phyloP scores from a whole-genome alignment of 2,888 invertebrate species.

The Lamproptera curius region DNA sequence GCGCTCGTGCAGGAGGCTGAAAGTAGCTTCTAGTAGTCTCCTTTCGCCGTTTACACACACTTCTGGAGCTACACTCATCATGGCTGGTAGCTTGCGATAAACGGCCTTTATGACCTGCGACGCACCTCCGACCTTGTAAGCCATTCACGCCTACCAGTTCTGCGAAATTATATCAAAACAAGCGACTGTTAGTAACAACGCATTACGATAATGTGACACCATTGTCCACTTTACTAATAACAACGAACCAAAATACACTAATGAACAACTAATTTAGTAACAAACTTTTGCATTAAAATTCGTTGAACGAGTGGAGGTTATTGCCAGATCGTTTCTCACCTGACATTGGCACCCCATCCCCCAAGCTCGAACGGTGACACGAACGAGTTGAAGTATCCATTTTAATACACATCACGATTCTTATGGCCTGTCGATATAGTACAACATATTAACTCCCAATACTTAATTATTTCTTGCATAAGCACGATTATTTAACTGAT shows the following conservation, averaged over 20 bases:
- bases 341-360: constrained; percentile 48
- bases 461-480: no score
- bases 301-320: no score
- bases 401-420: constrained; percentile 38
- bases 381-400: constrained; percentile 33
- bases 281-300: no score
- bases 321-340: no score
- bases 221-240: no score
- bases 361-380: constrained; percentile 43
- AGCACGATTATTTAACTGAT: no score
- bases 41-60: background rate
- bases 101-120: background rate
- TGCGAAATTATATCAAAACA: background rate
- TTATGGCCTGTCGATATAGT: constrained; percentile 46
- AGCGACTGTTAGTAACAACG: background rate
- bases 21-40: background rate
- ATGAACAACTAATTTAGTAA: no score
- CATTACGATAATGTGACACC: background rate
- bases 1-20: background rate
- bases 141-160: background rate
- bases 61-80: background rate
- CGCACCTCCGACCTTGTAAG: background rate
- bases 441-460: no score
- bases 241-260: no score
- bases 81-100: background rate